phyloP scores from a whole-genome alignment of 2,797 vertebrate genomes.

The Atherinosoma microstoma region DNA sequence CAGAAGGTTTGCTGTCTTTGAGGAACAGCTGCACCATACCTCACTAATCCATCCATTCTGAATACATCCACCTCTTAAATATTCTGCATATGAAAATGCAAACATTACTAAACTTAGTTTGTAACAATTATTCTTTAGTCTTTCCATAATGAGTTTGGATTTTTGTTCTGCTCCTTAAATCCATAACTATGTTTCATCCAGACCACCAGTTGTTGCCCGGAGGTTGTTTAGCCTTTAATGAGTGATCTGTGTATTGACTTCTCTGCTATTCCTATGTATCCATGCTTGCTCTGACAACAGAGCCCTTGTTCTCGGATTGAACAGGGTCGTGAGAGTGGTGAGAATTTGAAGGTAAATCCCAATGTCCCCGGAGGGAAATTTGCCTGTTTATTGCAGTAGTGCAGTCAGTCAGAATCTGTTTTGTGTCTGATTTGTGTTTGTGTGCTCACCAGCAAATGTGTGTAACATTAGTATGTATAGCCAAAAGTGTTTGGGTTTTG shows the following conservation, averaged over 20 bases:
- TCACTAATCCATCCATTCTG: slow-evolving; percentile 19
- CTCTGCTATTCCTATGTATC: slow-evolving; percentile 42
- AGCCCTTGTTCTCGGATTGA: slow-evolving; percentile 58
- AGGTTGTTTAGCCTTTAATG: slow-evolving; percentile 60
- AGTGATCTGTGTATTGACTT: slow-evolving; percentile 70
- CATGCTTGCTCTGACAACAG: slow-evolving; percentile 40
- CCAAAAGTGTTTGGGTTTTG: slow-evolving; percentile 40
- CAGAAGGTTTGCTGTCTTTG: slow-evolving; percentile 8
- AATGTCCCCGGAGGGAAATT: slow-evolving; percentile 30
- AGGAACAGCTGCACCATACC: slow-evolving; percentile 10
- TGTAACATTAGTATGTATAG: slow-evolving; percentile 60
- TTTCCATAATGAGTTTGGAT: background rate
- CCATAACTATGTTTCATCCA: slow-evolving; percentile 20
- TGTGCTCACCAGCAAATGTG: slow-evolving; percentile 18
- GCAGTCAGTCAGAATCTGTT: slow-evolving; percentile 28
- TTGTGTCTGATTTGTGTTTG: slow-evolving; percentile 26
- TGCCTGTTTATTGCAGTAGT: slow-evolving; percentile 25
- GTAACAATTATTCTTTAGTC: background rate
- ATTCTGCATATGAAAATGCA: slow-evolving; percentile 12
- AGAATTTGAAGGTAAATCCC: slow-evolving; percentile 48
- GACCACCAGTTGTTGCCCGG: slow-evolving; percentile 19
- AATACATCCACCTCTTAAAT: slow-evolving; percentile 25
- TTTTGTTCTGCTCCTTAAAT: slow-evolving; percentile 12
- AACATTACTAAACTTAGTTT: background rate
- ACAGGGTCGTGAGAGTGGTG: slow-evolving; percentile 38